A percentile compares a stretch with the other conserved stretches of the same genome.
These are phyloP conservation scores for Lepus oiostolus DNA, from an alignment of 2,797 vertebrate genomes.

Conservation along the genomic window DNA sequence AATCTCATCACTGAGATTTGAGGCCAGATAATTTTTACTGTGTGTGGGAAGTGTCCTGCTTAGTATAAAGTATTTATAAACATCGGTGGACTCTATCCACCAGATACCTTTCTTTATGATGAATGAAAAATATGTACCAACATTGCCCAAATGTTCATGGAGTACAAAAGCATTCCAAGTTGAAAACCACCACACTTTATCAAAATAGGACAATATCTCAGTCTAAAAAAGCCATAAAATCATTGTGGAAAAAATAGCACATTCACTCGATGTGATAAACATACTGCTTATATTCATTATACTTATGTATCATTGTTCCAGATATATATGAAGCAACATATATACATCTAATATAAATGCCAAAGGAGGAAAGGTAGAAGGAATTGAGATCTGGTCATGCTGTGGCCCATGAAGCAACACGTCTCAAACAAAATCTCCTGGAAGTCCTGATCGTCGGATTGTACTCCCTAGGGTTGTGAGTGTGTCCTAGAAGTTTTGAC, in stretches of 20 bases:
- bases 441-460: background rate
- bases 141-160: background rate
- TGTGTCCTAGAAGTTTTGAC: background rate
- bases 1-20: background rate
- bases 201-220: background rate
- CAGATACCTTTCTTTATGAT: background rate
- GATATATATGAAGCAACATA: too few species aligned
- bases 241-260: background rate
- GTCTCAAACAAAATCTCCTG: background rate
- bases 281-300: background rate
- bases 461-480: fast-evolving
- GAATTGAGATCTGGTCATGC: background rate
- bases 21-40: background rate
- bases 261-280: background rate
- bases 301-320: background rate
- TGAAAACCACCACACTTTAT: background rate
- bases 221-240: background rate
- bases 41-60: background rate
- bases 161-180: background rate
- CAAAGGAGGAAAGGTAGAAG: background rate
- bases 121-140: background rate
- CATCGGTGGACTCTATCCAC: background rate
- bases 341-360: background rate
- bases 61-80: background rate
- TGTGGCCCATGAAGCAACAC: fast-evolving